Evolutionary conservation across 30 jellyfish, hydroid and myxozoan genomes (phyloP).

Genomic region (Calvadosia cruxmelitensis): DNA sequence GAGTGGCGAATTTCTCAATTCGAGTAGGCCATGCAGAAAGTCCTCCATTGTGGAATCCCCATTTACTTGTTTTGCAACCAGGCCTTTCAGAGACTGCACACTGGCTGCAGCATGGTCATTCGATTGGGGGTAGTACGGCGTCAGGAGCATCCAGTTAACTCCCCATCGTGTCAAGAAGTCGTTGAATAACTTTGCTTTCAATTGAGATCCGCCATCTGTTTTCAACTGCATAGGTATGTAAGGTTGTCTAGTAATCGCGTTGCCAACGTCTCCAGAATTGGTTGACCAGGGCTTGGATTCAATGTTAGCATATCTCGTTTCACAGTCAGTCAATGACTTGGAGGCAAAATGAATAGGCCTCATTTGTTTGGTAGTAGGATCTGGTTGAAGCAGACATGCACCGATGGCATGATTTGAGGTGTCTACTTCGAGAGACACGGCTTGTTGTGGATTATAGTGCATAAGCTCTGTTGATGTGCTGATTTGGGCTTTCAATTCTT

Average conservation of each 20-base stretch:
- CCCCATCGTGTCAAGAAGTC: too few species aligned
- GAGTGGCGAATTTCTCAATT: not conserved
- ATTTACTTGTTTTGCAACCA: not conserved
- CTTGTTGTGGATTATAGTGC: slow-evolving; percentile 19
- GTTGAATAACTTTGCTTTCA: too few species aligned
- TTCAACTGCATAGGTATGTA: too few species aligned
- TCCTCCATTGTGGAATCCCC: not conserved
- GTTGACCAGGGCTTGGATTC: too few species aligned
- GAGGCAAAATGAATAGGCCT: not conserved
- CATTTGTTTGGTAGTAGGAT: not conserved
- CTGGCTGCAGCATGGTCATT: slow-evolving; percentile 20
- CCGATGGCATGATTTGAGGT: slow-evolving; percentile 22
- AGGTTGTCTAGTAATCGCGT: too few species aligned
- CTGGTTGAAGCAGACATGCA: not conserved
- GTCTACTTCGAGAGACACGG: slow-evolving; percentile 21
- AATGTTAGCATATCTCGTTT: not conserved
- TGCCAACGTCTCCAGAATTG: too few species aligned
- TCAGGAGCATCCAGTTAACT: slow-evolving; percentile 15
- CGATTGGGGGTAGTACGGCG: slow-evolving; percentile 18
- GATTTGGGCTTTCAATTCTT: slow-evolving; percentile 11
- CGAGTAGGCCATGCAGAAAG: not conserved
- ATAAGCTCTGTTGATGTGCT: slow-evolving; percentile 9
- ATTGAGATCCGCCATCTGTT: too few species aligned
- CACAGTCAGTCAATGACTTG: not conserved
- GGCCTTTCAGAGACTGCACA: slow-evolving; percentile 3